Evolutionary conservation across 2,113 vertebrate species (phyloP), one percentile per base, ranked within the genome.

Genomic region (Psophia crepitans): DNA sequence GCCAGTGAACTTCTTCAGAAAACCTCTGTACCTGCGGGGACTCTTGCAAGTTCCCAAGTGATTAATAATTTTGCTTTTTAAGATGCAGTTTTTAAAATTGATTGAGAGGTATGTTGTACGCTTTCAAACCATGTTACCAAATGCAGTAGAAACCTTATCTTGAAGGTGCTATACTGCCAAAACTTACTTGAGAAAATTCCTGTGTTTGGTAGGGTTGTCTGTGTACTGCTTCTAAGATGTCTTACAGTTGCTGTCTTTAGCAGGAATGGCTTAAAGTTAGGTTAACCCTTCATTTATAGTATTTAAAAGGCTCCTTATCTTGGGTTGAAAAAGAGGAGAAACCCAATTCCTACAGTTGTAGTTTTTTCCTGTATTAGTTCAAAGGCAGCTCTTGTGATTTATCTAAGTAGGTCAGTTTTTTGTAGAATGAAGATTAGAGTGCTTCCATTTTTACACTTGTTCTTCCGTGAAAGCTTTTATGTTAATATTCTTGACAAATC

Each of bases 391-490:
- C 89, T 81, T 90, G 54, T 86, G 84, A 80, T 95, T 93, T 92
- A 41, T 93, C 58, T 96, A 97, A 97, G 97, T 99, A 98, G 98
- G 99, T 99, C 99, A 98, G 92, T 37, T 88, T 98, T 88, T 98
- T 98, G 97, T 95, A 58, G 91, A 93, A 98, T 95, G 64, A 98
- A 98, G 99, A 99, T 99, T 99, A 99, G 96, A 98, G 70, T 91
- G 71, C 98, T 97, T 98, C 94, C 90, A 92, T 97, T 95, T 96
- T 93, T 91, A 74, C 79, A 96, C 97, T 98, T 98, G 98, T 98
- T 98, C 98, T 97, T 98, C 98, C 93, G 95, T 22, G 57, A 96
- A 98, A 98, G 97, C 97, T 98, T 98, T 96, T 81, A 71, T 91
- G 93, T 97, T 98, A 98, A 98, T 98, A 97, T 97, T 98, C 97